Base-by-base conservation (phyloP, 1,140 invertebrate genomes). In the Zaprionus inermis region DNA sequence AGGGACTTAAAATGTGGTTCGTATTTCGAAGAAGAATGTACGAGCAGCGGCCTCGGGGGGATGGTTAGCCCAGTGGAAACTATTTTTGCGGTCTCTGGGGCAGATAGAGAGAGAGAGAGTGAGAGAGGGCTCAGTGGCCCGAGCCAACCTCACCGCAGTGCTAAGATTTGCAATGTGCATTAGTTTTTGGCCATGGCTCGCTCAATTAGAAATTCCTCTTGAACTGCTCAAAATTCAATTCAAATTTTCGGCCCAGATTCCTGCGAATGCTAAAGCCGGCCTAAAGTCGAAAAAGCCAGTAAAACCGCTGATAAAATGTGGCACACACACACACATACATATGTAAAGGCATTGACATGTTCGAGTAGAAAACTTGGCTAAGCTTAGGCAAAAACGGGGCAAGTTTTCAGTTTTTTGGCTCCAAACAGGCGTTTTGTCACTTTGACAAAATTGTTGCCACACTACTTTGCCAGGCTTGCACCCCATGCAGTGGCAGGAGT, bases 371-470 rank as follows among this genome's bases (percentile, higher is more conserved):
- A 69, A 76, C 59, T 79, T 79, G 83, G 73, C 72, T 79, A 71
- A 84, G 81, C 77, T 74, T 46, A 44, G 56, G 44, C 60, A 73
- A 83, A 86, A 88, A 44, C 38, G 38, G 44, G 38, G 44, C 83
- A 88, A 86, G 79, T 88, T 86, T 88, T 72, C 70, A 81, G 38
- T 60, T 67, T 77, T 71, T 76, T 78, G 61, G 63, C 81, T 67
- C 64, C 68, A 57, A 79, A 72, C 73, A 28, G 84, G 64, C 77
- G 83, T 88, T 89, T 82, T 86, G 83, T 86, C 82, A 88, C 83
- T 86, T 86, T 86, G 82, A 86, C 84, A 88, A 86, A 86, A 88
- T 86, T 88, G 83, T 86, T 88, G 84, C 64, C 79, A 88, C 79
- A 88, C 72, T 88, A 44, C 76, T 68, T 54, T 18, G 56, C 56